Evolutionary conservation across 1,140 invertebrate genomes (phyloP), one percentile per base, ranked within the genome.

Genomic region (Augochlora pura): DNA sequence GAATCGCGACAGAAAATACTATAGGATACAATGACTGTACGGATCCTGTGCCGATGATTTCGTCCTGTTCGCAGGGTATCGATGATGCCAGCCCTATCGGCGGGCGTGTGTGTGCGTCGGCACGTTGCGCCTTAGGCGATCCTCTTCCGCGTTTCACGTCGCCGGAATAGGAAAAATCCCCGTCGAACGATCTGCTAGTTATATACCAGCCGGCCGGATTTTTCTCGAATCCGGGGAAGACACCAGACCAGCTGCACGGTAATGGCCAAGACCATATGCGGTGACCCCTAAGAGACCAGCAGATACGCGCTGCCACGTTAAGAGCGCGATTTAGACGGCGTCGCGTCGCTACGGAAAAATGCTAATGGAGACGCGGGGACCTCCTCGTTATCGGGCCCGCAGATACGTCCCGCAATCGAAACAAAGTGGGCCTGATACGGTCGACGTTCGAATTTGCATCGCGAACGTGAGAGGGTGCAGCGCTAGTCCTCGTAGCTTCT

Each of bases 11-110:
- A n/a, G n/a, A n/a, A n/a, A n/a, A n/a, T n/a, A n/a, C n/a, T n/a
- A n/a, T n/a, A n/a, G n/a, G n/a, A n/a, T n/a, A n/a, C n/a, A n/a
- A n/a, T n/a, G n/a, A n/a, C n/a, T n/a, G n/a, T n/a, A n/a, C n/a
- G n/a, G n/a, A n/a, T n/a, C n/a, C n/a, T n/a, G n/a, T n/a, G n/a
- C 86, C 82, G 82, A 86, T 86, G 80, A 88, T 86, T 86, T 87
- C 59, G 86, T 67, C 49, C 71, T 42, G 32, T 72, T 63, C 70
- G 59, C 73, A 54, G 59, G 57, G 67, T 38, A 77, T 42, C 32
- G 42, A 62, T 27, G 38, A n/a, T n/a, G 63, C 21, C 12, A 9
- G 60, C 27, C n/a, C 16, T 16, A 62, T 62, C 60, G 12, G 23
- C 25, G 25, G 12, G 6, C 1, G 9, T 39, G 39, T 21, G 62